Evolutionary conservation across 1,140 invertebrate genomes (phyloP).

Genomic region (Riptortus pedestris): DNA sequence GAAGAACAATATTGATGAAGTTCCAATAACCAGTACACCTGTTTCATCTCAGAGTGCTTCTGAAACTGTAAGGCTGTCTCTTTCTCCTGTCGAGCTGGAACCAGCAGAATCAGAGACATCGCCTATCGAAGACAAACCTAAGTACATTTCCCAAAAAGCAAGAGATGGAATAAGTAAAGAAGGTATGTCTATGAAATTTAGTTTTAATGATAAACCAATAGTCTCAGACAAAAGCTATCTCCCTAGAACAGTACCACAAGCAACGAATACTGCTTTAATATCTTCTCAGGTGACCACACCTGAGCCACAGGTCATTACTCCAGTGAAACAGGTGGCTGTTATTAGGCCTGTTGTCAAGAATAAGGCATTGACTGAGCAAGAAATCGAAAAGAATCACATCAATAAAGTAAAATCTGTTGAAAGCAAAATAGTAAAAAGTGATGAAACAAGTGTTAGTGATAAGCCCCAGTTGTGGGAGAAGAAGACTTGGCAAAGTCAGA

Average conservation of each 20-base stretch:
- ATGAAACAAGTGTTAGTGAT: slow-evolving; percentile 26
- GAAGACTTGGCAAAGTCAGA: slow-evolving; percentile 46
- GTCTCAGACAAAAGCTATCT: slow-evolving; percentile 40
- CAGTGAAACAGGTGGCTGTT: slow-evolving; percentile 46
- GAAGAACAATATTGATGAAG: not conserved
- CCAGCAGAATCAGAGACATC: not conserved
- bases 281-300: slow-evolving; percentile 9
- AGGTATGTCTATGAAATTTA: slow-evolving; percentile 49
- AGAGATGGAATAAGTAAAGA: slow-evolving; percentile 57
- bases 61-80: not conserved
- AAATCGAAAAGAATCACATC: slow-evolving; percentile 60
- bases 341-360: slow-evolving; percentile 48
- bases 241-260: slow-evolving; percentile 36
- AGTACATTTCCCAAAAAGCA: slow-evolving; percentile 44
- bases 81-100: not conserved
- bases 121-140: slow-evolving; percentile 4
- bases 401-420: slow-evolving; percentile 54
- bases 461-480: slow-evolving; percentile 40
- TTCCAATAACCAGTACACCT: not conserved
- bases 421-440: slow-evolving; percentile 19
- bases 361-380: slow-evolving; percentile 44
- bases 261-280: slow-evolving; percentile 27
- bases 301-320: slow-evolving; percentile 2
- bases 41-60: not conserved
- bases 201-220: slow-evolving; percentile 38